These are phyloP conservation scores for Drosophila mauritiana DNA, from an alignment of 1,140 invertebrate genomes.

Conservation along the genomic window DNA sequence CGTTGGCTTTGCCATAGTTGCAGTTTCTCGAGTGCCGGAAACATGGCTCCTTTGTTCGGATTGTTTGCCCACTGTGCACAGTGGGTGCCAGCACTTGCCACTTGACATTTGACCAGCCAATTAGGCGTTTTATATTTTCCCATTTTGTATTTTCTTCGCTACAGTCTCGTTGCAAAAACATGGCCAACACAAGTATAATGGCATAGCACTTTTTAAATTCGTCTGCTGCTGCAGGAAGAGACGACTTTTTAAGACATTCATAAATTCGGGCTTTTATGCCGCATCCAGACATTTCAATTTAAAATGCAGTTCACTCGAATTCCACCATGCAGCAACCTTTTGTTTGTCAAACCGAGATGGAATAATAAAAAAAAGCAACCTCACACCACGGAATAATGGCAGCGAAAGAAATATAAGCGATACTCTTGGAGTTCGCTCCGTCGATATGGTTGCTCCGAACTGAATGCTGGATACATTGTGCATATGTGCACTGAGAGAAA, in stretches of 20 bases:
- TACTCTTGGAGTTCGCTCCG: conserved; percentile 41
- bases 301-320: conserved; percentile 40
- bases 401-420: conserved; percentile 33
- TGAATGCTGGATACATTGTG: conserved; percentile 17
- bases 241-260: conserved; percentile 1
- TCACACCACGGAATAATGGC: conserved; percentile 27
- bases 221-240: neutral
- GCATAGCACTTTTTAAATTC: neutral
- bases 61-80: conserved; percentile 25
- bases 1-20: conserved; percentile 40
- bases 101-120: conserved; percentile 42
- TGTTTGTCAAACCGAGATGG: conserved; percentile 36
- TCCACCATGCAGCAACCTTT: conserved; percentile 41
- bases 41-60: conserved; percentile 19
- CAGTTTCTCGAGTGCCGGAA: conserved; percentile 36
- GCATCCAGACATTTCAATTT: conserved; percentile 37
- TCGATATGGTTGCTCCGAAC: conserved; percentile 37
- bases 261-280: conserved; percentile 38
- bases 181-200: neutral
- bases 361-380: conserved; percentile 32
- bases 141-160: conserved; percentile 13
- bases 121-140: conserved; percentile 15
- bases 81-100: conserved; percentile 20
- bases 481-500: conserved; percentile 13
- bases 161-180: conserved; percentile 3